Base-by-base conservation (phyloP, 2,113 vertebrate species). In the Lasiurus cinereus region DNA sequence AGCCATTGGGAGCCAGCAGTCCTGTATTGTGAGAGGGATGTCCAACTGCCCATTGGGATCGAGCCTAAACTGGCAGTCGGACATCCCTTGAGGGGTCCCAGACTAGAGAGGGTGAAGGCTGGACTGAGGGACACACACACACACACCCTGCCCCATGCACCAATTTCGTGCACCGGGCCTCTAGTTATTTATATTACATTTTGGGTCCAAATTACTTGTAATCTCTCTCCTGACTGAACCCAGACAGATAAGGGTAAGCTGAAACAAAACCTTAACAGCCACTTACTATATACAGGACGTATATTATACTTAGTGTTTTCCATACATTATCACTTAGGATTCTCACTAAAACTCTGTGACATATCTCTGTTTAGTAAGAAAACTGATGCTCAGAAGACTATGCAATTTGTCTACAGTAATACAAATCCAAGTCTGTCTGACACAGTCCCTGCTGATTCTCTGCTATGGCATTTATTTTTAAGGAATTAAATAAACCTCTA, bases 371-470 rank as follows among this genome's bases (percentile, higher is more conserved):
- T 59, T 1, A 74, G 16, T 69, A 93, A 91, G 66, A 50, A 96
- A 96, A 59, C 18, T 4, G 15, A 67, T 15, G 33, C 67, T 96
- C 83, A 78, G 48, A 83, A 95, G 95, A 54, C n/a, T 50, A 69
- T 36, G 48, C 6, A 73, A 54, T 77, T 82, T 86, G 76, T 52
- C 66, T 54, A 64, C 14, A 54, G 5, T 27, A 83, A 86, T 50
- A 66, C 12, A 76, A 90, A 94, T 79, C 43, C 79, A 88, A 21
- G 67, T 62, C 56, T 85, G 54, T 56, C 52, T 77, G 24, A 88
- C 43, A 79, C 39, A 91, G 64, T 90, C 39, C 73, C 62, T 88
- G 36, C 78, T 88, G 39, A 59, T 52, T 97, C 77, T 87, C 85
- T 73, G 87, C 66, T 6, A 29, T 36, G 16, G n/a, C 48, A 59